Percentiles rank a stretch among this genome's conserved stretches.
These are phyloP conservation scores for Dicycla oo DNA, from an alignment of 2,888 invertebrate species.

Conservation along the genomic window DNA sequence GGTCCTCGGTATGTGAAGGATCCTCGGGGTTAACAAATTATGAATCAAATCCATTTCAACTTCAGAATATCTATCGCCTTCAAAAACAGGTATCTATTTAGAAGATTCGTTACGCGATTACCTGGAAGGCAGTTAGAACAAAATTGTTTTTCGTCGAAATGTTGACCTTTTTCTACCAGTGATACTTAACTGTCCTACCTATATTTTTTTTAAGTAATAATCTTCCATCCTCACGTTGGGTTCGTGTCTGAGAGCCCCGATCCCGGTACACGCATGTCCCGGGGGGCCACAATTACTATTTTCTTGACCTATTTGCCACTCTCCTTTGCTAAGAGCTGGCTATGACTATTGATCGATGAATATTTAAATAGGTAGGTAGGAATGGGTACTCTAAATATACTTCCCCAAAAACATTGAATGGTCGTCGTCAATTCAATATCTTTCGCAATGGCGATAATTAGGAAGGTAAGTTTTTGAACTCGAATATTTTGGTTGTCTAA, in stretches of 20 bases:
- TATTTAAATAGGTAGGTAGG: constrained; percentile 25
- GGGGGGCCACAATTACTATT: no score
- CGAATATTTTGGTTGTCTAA: no score
- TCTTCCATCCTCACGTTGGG: no score
- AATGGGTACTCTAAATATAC: constrained; percentile 19
- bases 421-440: constrained; percentile 33
- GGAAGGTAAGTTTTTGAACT: no score
- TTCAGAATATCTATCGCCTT: background rate
- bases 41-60: background rate
- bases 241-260: no score
- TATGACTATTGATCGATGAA: constrained; percentile 32
- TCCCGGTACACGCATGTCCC: no score
- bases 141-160: background rate
- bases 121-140: background rate
- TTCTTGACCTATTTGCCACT: background rate
- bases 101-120: background rate
- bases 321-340: background rate
- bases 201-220: background rate
- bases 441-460: background rate
- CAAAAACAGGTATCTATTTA: background rate
- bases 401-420: background rate
- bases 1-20: background rate
- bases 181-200: background rate
- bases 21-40: no score
- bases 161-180: background rate